Evolutionary conservation across 1,140 invertebrate species (phyloP).

Genomic region (Saccostrea echinata): DNA sequence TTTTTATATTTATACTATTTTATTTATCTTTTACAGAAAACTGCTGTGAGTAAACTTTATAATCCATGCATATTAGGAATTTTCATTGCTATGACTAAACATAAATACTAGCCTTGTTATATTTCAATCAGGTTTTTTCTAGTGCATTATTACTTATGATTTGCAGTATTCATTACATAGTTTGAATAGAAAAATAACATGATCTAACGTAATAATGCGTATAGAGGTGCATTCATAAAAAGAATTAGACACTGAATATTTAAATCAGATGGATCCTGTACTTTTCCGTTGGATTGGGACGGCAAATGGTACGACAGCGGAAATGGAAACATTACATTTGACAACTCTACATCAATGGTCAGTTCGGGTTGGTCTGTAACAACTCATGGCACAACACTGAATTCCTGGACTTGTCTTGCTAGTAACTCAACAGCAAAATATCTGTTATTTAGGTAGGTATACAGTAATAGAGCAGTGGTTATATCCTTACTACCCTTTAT

Average conservation of each 20-base stretch:
- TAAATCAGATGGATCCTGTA: conserved; percentile 47
- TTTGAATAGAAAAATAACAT: too few species aligned
- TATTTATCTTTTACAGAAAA: conserved; percentile 22
- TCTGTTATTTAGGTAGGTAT: conserved; percentile 52
- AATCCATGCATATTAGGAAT: too few species aligned
- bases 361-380: conserved; percentile 48
- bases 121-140: too few species aligned
- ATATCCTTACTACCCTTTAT: too few species aligned
- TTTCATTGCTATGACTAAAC: too few species aligned
- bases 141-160: too few species aligned
- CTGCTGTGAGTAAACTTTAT: conserved; percentile 35
- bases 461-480: neutral
- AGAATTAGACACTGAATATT: neutral
- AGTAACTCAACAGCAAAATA: conserved; percentile 39
- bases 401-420: conserved; percentile 48
- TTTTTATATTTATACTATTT: neutral
- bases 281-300: conserved; percentile 46
- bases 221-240: too few species aligned
- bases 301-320: conserved; percentile 56
- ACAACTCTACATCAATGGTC: conserved; percentile 33
- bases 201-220: too few species aligned
- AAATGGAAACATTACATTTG: conserved; percentile 35
- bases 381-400: conserved; percentile 28
- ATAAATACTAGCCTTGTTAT: too few species aligned
- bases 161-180: too few species aligned